phyloP scores from a whole-genome alignment of 2,113 vertebrate species.

The Halcyon malimbica region DNA sequence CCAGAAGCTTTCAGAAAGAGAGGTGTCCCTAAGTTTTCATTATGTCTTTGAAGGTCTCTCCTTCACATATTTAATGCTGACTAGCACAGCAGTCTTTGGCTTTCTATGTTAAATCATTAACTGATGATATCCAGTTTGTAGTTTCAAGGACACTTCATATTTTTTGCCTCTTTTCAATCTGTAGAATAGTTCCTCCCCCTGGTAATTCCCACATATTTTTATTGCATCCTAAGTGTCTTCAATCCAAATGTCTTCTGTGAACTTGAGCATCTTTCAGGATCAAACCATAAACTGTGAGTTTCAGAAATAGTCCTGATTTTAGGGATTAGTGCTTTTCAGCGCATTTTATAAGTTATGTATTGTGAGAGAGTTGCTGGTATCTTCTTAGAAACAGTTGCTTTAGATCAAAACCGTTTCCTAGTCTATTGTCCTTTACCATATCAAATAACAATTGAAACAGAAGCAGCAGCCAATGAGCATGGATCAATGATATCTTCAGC shows the following conservation, averaged over 20 bases:
- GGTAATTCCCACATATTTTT: constrained; percentile 29
- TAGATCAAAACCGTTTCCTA: constrained; percentile 69
- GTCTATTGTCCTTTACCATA: constrained; percentile 79
- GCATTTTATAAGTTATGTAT: constrained; percentile 10
- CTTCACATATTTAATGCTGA: background rate
- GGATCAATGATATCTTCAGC: constrained; percentile 86
- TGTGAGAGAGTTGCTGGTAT: constrained; percentile 82
- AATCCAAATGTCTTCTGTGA: constrained; percentile 8
- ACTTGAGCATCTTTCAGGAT: constrained; percentile 5
- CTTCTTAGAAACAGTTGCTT: constrained; percentile 84
- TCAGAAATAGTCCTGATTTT: constrained; percentile 45
- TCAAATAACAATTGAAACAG: constrained; percentile 85
- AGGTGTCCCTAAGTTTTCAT: background rate
- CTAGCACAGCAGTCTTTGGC: background rate
- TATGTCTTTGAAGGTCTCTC: background rate
- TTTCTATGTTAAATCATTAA: background rate
- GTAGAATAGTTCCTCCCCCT: constrained; percentile 16
- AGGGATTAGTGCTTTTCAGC: constrained; percentile 37
- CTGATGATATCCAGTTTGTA: background rate
- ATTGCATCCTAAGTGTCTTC: background rate
- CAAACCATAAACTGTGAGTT: background rate
- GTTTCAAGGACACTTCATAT: constrained; percentile 15
- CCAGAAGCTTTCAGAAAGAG: background rate
- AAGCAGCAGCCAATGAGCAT: constrained; percentile 77
- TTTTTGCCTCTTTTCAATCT: constrained; percentile 42